A percentile compares a stretch with the other conserved stretches of the same genome.
phyloP scores from a whole-genome alignment of 2,888 invertebrate genomes.

The Elysia crispata region DNA sequence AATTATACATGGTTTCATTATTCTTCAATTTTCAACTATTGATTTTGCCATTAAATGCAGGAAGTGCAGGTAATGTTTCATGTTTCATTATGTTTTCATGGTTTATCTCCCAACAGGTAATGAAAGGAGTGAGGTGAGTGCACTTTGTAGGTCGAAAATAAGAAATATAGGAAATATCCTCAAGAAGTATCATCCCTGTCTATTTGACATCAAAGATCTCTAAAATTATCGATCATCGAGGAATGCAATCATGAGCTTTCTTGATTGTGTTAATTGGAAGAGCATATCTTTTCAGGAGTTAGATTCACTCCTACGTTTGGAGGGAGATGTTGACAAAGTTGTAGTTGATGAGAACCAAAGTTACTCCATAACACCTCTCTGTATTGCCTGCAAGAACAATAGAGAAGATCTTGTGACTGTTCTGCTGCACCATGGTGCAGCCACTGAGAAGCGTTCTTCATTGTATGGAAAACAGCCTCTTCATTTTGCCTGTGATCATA shows the following conservation, averaged over 20 bases:
- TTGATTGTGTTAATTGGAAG: constrained; percentile 38
- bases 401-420: constrained; percentile 49
- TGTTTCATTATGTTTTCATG: no score
- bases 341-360: constrained; percentile 15
- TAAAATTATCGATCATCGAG: neutral
- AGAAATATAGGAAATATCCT: neutral
- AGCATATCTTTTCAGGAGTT: constrained; percentile 32
- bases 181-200: neutral
- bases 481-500: constrained; percentile 53
- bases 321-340: neutral
- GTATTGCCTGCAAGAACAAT: constrained; percentile 51
- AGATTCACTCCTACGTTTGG: constrained; percentile 25
- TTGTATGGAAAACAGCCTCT: constrained; percentile 45
- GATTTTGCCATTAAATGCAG: no score
- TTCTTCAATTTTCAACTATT: no score
- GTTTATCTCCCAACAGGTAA: neutral
- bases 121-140: neutral
- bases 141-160: no score
- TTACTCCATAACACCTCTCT: constrained; percentile 45
- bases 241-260: constrained; percentile 3
- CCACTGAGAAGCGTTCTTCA: constrained; percentile 37
- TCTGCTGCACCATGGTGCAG: constrained; percentile 49
- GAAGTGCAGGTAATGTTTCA: no score
- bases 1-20: no score
- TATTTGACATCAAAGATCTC: neutral